Evolutionary conservation across 1,140 invertebrate species (phyloP), one percentile per base, ranked within the genome.

Genomic region (Nylanderia fulva): DNA sequence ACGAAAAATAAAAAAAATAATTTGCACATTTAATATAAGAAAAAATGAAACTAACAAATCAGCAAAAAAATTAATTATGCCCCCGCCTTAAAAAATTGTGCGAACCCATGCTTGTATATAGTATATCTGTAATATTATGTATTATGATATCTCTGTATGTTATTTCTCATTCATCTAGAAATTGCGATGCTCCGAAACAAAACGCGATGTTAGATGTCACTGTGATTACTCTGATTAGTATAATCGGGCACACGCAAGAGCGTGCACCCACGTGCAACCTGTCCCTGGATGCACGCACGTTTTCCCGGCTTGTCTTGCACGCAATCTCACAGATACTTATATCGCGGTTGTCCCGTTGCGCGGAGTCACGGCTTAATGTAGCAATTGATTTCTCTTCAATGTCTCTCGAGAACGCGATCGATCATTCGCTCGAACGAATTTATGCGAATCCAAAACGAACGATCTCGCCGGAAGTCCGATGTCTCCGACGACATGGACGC

Each of bases 391-490:
- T 39, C 61, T 72, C 56, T 42, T 39, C 6, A 21, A 7, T n/a
- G 13, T 36, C 13, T 2, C 8, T 56, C n/a, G 33, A 45, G 60
- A 58, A 18, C 36, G 48, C 52, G 18, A 60, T 48, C 36, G 29
- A 39, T 82, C 15, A 15, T 82, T 11, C 36, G 77, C 52, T 72
- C 54, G 66, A 71, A 0, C 13, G 48, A 72, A 52, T 33, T 58
- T 69, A n/a, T n/a, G 66, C 66, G 66, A 33, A 42, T 60, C 39
- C 8, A n/a, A n/a, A n/a, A n/a, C n/a, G 15, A n/a, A 61, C 42
- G 24, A 71, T 71, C 15, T 79, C 54, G 7, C 45, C 33, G 77
- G 64, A 82, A 80, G 33, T 56, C 29, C 6, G 61, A 36, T 27
- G 48, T 58, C 7, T 15, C 18, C 29, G 13, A 24, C 54, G 27